Percentiles rank a stretch among this genome's conserved stretches.
Conservation (phyloP, 2,797 vertebrate genomes). For the Morelia viridis region DNA sequence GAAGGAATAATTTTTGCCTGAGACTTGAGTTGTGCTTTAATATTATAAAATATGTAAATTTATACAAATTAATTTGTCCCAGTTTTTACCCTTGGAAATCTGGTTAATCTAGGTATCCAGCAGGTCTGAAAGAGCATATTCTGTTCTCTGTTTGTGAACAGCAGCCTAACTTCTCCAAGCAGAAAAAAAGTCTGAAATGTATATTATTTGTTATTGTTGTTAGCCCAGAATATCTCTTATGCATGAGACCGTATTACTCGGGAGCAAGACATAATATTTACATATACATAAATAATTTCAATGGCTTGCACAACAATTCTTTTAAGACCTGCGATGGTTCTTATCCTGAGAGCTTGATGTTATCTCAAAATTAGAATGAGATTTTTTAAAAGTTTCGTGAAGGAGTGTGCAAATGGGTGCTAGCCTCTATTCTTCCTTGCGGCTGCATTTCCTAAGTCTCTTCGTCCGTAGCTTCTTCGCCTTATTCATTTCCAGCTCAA, state of each 20-base stretch:
- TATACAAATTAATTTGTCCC: background rate
- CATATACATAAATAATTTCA: background rate
- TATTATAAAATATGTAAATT: background rate
- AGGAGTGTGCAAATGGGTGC: background rate
- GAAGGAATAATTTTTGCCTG: background rate
- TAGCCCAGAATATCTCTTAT: background rate
- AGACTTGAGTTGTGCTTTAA: background rate
- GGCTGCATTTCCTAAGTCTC: background rate
- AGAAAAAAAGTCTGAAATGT: background rate
- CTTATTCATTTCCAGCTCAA: background rate
- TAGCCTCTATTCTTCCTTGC: background rate
- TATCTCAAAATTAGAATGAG: background rate
- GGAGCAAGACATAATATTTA: background rate
- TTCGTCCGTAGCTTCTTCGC: background rate
- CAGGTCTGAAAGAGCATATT: background rate
- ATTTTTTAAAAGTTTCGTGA: background rate
- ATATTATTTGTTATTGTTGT: background rate
- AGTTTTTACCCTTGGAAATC: background rate
- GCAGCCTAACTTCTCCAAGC: background rate
- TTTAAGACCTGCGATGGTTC: background rate
- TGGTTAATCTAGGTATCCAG: background rate
- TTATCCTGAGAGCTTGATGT: background rate
- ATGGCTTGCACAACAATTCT: too few species aligned
- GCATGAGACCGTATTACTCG: background rate
- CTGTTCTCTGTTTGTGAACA: background rate